Evolutionary conservation across 2,888 invertebrate species (phyloP).

Genomic region (Zhengitettix transpicula): DNA sequence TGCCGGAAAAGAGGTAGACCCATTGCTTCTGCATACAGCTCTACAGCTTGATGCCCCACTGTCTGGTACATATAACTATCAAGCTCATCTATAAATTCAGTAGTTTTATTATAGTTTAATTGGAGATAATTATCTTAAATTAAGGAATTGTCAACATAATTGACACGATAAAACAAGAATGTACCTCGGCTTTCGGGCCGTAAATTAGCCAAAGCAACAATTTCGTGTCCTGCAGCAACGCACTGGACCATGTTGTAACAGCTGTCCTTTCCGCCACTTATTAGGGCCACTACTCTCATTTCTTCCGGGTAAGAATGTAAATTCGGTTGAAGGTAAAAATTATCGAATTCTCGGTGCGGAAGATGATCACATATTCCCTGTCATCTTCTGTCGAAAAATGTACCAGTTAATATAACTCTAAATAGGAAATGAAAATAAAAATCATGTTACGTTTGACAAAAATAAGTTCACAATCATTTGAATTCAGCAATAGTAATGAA

Average conservation of each 20-base stretch:
- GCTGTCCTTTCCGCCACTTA: conserved; percentile 99
- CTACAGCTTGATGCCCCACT: conserved; percentile 90
- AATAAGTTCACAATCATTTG: background rate
- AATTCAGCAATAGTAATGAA: too few relatives aligned
- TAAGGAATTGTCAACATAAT: too few relatives aligned
- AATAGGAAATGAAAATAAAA: background rate
- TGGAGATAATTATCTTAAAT: too few relatives aligned
- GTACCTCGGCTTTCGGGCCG: conserved; percentile 69
- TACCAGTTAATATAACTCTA: background rate
- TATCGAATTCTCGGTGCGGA: background rate
- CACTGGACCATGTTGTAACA: conserved; percentile 99
- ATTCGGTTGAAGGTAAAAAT: background rate
- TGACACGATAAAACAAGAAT: conserved; percentile 5
- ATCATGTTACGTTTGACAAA: background rate
- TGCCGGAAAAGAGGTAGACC: conserved; percentile 76
- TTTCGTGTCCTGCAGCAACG: conserved; percentile 82
- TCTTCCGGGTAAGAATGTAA: conserved; percentile 19
- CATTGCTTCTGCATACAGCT: conserved; percentile 85
- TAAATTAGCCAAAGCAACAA: conserved; percentile 92
- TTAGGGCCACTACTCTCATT: conserved; percentile 77
- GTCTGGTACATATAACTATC: conserved; percentile 99
- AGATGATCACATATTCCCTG: too few relatives aligned
- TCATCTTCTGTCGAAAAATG: too few relatives aligned
- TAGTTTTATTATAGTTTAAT: too few relatives aligned
- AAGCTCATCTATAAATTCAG: conserved; percentile 51